These are phyloP conservation scores for Colletes latitarsis DNA, from an alignment of 1,140 invertebrate genomes.

Conservation along the genomic window DNA sequence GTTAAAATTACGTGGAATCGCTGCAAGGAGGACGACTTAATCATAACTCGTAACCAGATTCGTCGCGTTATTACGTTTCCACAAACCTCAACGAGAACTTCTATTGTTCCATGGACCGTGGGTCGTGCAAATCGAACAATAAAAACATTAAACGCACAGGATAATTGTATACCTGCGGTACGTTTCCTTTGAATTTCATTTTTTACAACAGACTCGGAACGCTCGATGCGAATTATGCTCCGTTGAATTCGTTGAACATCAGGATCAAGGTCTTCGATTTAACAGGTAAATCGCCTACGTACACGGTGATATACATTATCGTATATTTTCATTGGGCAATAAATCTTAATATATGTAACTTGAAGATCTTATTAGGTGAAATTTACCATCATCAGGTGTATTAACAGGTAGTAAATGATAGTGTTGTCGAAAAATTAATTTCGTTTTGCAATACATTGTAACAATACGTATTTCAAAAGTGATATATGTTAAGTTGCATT, in stretches of 20 bases:
- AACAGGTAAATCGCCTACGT: background rate
- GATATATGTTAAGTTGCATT: no score
- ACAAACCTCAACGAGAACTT: background rate
- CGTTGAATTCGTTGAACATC: conserved; percentile 6
- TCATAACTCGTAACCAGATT: conserved; percentile 2
- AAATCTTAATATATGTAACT: background rate
- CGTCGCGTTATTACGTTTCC: conserved; percentile 2
- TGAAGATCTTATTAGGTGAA: background rate
- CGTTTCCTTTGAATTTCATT: background rate
- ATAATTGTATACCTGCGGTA: background rate
- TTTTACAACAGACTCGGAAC: background rate
- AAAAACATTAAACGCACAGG: background rate
- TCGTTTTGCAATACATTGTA: no score
- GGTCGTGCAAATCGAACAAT: background rate
- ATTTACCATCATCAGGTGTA: no score
- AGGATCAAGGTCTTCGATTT: conserved; percentile 1
- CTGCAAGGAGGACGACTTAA: background rate
- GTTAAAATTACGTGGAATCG: background rate
- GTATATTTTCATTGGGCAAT: background rate
- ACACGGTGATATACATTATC: background rate
- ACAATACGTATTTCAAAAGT: no score
- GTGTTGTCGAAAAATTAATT: no score
- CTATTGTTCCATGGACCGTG: background rate
- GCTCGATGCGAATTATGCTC: background rate
- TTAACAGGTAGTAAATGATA: no score